These are phyloP conservation scores for Thaleichthys pacificus DNA, from an alignment of 2,797 vertebrate species.

Conservation along the genomic window DNA sequence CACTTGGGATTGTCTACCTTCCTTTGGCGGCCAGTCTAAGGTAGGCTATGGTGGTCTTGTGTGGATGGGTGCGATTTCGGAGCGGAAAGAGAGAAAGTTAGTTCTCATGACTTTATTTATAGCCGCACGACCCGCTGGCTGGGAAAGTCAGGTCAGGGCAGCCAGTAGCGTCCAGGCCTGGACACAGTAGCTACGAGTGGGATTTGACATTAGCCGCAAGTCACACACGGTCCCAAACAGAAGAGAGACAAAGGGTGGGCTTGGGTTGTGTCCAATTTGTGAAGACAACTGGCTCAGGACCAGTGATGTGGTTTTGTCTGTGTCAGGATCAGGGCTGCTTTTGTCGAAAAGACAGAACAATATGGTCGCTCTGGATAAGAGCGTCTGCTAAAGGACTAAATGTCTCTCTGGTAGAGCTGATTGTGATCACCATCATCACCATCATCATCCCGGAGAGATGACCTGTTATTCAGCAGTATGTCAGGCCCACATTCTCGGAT, in stretches of 20 bases:
- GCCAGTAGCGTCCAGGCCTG: background rate
- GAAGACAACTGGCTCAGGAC: too few relatives aligned
- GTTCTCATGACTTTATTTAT: constrained; percentile 33
- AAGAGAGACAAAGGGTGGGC: background rate
- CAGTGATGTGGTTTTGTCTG: background rate
- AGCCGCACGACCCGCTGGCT: background rate
- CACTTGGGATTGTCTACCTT: constrained; percentile 27
- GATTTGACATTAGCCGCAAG: constrained; percentile 24
- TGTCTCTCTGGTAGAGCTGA: too few relatives aligned
- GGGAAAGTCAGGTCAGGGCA: background rate
- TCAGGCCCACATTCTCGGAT: too few relatives aligned
- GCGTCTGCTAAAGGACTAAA: too few relatives aligned
- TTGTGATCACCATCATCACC: too few relatives aligned
- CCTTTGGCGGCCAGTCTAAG: constrained; percentile 36
- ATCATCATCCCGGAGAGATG: too few relatives aligned
- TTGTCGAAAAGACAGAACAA: too few relatives aligned
- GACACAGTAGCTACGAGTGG: background rate
- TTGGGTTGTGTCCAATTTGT: background rate
- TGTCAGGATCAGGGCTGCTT: background rate
- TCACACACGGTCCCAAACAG: constrained; percentile 5
- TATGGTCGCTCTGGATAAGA: too few relatives aligned
- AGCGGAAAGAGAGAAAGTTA: background rate
- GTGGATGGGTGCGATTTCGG: background rate
- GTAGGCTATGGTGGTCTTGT: constrained; percentile 35
- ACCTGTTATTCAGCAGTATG: too few relatives aligned